Evolutionary conservation across 2,888 invertebrate species (phyloP), one percentile per base, ranked within the genome.

Genomic region (Rhopalosiphum nymphaeae): DNA sequence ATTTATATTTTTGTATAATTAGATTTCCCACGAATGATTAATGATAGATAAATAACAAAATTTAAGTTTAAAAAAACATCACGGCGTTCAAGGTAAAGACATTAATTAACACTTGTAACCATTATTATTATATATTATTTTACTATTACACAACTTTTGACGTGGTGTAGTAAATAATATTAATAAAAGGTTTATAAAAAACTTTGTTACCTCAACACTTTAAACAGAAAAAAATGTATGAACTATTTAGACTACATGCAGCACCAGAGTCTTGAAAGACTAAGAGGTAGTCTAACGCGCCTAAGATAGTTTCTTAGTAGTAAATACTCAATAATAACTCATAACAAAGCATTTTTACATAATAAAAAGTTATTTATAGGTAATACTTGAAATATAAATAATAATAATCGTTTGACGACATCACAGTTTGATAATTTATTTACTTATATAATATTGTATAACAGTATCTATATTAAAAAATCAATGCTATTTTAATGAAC

Each of bases 41-140:
- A 44, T 85, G 4, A 44, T 86, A 78, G 21, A 78, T 78, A 25
- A 78, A 78, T 78, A 36, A 78, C 36, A 78, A 78, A 36, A 78
- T 36, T 78, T 36, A 78, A 36, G 9, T 78, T 78, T 3, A 25
- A 85, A 85, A 85, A 85, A 49, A 87, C 16, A n/a, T 21, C 1
- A 87, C 29, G 29, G 29, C 16, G n/a, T 87, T 87, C 87, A 87
- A 87, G 87, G 36, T 87, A 86, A 86, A 29, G 13, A 86, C 49
- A 87, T 36, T 78, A 78, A 49, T 53, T 49, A 53, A 46, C n/a
- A 46, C 53, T n/a, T 86, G 16, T 49, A 86, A 44, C 46, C 46
- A 86, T 49, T n/a, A 46, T 86, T 46, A 85, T 85, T 26, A 42
- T 44, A 67, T 85, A 85, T 85, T 85, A 85, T 44, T 44, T 44